These are phyloP conservation scores for Maconellicoccus hirsutus DNA, from an alignment of 1,140 invertebrate genomes.

Conservation along the genomic window DNA sequence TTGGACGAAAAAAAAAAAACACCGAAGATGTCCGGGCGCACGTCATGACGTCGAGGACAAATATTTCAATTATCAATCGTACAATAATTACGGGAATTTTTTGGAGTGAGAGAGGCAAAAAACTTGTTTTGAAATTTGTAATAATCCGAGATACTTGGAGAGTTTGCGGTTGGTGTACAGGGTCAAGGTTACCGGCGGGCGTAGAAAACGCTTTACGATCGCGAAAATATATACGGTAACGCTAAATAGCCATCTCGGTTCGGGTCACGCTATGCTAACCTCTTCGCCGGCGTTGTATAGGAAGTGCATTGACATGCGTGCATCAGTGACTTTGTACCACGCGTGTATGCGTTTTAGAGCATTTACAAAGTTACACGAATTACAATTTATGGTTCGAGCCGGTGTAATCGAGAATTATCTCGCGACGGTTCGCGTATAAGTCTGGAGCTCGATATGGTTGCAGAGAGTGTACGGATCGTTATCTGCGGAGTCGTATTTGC, in stretches of 20 bases:
- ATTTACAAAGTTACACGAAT: too few relatives aligned
- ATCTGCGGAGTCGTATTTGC: too few relatives aligned
- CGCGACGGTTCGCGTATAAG: too few relatives aligned
- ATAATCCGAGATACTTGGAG: not conserved
- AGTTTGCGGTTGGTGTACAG: not conserved
- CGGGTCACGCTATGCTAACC: constrained; percentile 6
- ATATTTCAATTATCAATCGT: not conserved
- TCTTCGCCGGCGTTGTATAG: not conserved
- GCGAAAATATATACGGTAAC: not conserved
- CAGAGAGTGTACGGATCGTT: too few relatives aligned
- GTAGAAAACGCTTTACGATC: not conserved
- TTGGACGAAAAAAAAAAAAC: too few relatives aligned
- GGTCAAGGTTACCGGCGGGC: not conserved
- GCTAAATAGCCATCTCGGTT: not conserved
- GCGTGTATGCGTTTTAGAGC: too few relatives aligned
- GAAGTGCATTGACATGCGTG: constrained; percentile 6
- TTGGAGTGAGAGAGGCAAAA: not conserved
- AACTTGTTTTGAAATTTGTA: not conserved
- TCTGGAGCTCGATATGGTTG: too few relatives aligned
- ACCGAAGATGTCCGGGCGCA: too few relatives aligned
- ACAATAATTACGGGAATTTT: not conserved
- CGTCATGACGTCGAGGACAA: not conserved
- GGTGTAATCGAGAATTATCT: too few relatives aligned
- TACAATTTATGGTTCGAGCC: too few relatives aligned
- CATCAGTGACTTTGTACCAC: not conserved